Conservation (phyloP, 35 echinoderm and acorn worm genomes). For the Apostichopus californicus region DNA sequence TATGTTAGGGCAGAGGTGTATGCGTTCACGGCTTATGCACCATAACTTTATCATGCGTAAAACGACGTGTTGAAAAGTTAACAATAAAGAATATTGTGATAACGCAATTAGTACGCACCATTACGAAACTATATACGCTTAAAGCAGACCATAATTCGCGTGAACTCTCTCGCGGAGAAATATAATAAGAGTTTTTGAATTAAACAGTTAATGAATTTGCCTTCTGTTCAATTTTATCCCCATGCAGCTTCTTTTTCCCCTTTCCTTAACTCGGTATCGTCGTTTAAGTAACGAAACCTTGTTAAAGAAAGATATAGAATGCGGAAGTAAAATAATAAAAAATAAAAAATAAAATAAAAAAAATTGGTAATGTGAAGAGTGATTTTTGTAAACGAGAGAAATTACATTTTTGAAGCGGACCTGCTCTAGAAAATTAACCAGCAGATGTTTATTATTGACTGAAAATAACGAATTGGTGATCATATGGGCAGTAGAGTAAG, state of each 20-base stretch:
- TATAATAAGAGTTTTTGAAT: not conserved
- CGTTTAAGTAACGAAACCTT: not conserved
- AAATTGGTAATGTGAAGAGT: not conserved
- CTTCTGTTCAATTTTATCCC: not conserved
- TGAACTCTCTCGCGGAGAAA: conserved; percentile 10
- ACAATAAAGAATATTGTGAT: conserved; percentile 23
- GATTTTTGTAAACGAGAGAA: not conserved
- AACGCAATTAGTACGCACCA: conserved; percentile 37
- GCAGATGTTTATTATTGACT: not conserved
- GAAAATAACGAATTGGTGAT: not conserved
- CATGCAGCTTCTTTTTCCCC: not conserved
- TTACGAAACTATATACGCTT: conserved; percentile 3
- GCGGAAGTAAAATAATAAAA: no score
- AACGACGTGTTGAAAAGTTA: not conserved
- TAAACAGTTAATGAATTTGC: conserved; percentile 51
- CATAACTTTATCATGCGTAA: conserved; percentile 14
- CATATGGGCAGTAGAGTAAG: no score
- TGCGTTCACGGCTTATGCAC: conserved; percentile 26
- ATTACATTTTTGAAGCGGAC: not conserved
- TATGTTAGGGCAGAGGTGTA: not conserved
- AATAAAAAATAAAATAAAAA: not conserved
- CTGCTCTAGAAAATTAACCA: not conserved
- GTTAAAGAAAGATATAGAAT: not conserved
- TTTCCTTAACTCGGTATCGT: not conserved
- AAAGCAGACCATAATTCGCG: conserved; percentile 32